Evolutionary conservation across 1,140 invertebrate genomes (phyloP).

Genomic region (Sminthurides bifidus): DNA sequence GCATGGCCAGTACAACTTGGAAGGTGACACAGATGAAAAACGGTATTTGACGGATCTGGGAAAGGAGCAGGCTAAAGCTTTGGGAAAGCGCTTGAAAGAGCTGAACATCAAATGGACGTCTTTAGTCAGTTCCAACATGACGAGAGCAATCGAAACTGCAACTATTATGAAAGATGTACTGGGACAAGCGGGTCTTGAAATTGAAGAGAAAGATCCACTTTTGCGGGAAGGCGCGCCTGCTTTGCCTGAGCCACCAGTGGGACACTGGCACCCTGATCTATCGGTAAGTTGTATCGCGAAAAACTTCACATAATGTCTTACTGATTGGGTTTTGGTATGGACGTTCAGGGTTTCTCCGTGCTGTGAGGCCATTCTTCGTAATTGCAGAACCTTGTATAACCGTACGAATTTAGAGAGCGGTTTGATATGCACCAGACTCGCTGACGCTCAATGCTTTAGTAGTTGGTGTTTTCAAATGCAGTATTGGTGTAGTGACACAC

Average conservation of each 20-base stretch:
- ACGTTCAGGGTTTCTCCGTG: too few species aligned
- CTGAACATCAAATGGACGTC: constrained; percentile 63
- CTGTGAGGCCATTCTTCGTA: too few species aligned
- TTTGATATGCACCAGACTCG: too few species aligned
- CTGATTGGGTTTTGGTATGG: too few species aligned
- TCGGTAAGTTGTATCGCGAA: constrained; percentile 45
- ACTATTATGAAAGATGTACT: constrained; percentile 57
- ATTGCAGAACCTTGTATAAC: too few species aligned
- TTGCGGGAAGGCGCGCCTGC: constrained; percentile 85
- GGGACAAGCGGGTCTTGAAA: constrained; percentile 1
- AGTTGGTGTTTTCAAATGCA: too few species aligned
- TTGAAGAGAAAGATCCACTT: constrained; percentile 43
- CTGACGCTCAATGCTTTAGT: too few species aligned
- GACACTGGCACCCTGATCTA: constrained; percentile 64
- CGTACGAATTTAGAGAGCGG: too few species aligned
- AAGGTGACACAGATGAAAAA: constrained; percentile 44
- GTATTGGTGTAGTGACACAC: too few species aligned
- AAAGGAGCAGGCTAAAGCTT: constrained; percentile 61
- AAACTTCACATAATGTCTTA: background rate
- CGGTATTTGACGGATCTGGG: constrained; percentile 19
- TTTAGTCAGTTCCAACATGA: constrained; percentile 83
- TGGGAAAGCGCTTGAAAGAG: constrained; percentile 61
- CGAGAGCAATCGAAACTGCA: constrained; percentile 79
- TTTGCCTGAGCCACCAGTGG: constrained; percentile 69
- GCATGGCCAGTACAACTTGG: constrained; percentile 84